These are phyloP conservation scores for Heloderma charlesbogerti DNA, from an alignment of 2,113 vertebrate genomes.

Conservation along the genomic window DNA sequence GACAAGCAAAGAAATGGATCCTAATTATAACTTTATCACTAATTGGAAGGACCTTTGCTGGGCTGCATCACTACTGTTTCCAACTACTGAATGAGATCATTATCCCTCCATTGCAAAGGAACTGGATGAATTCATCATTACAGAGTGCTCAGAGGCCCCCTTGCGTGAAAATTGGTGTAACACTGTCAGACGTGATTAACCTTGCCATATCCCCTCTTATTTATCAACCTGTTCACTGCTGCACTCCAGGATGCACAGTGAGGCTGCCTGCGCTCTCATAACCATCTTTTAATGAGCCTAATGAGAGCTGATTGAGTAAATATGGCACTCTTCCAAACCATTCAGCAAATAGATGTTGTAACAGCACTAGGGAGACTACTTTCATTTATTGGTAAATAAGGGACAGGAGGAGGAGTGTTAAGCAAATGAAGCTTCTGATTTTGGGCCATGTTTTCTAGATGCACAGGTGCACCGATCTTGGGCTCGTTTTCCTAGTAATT, in stretches of 20 bases:
- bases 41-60: not conserved
- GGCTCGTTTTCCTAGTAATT: not conserved
- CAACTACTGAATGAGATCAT: not conserved
- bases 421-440: slow-evolving; percentile 6
- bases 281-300: slow-evolving; percentile 17
- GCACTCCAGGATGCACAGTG: not conserved
- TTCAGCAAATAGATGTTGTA: slow-evolving; percentile 6
- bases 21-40: not conserved
- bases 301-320: slow-evolving; percentile 31
- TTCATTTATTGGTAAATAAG: slow-evolving; percentile 11
- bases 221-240: not conserved
- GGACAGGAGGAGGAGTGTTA: not conserved
- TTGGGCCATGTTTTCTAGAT: not conserved
- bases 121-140: not conserved
- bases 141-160: not conserved
- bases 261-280: slow-evolving; percentile 14
- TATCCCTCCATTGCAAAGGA: not conserved
- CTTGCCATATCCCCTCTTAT: slow-evolving; percentile 9
- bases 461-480: not conserved
- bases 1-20: not conserved
- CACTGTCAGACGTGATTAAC: slow-evolving; percentile 36
- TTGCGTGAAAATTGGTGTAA: slow-evolving; percentile 29
- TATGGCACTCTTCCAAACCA: slow-evolving; percentile 11
- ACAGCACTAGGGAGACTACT: not conserved
- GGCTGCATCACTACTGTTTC: not conserved